These are phyloP conservation scores for Holotrichia oblita DNA, from an alignment of 1,140 invertebrate genomes.

Conservation along the genomic window DNA sequence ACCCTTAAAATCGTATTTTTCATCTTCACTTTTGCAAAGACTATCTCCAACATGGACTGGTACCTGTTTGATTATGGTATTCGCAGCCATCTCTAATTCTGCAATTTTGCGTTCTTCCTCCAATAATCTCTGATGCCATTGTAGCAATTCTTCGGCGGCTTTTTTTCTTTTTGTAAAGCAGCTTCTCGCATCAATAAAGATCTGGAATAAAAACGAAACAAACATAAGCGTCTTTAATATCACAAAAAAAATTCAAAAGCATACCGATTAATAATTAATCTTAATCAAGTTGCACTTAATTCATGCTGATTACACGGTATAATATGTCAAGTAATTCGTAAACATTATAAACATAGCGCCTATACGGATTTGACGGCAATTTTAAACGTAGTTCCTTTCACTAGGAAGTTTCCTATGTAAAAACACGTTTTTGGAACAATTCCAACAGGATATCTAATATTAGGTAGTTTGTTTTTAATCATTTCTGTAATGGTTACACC, in stretches of 20 bases:
- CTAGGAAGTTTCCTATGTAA: slow-evolving; percentile 55
- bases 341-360: slow-evolving; percentile 30
- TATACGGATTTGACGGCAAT: slow-evolving; percentile 53
- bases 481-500: slow-evolving; percentile 45
- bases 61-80: slow-evolving; percentile 53
- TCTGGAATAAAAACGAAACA: slow-evolving; percentile 43
- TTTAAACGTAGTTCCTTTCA: slow-evolving; percentile 54
- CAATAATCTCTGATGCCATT: slow-evolving; percentile 59
- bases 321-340: slow-evolving; percentile 9
- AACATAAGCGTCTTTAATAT: not conserved
- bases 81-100: slow-evolving; percentile 56
- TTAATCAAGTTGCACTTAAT: not conserved
- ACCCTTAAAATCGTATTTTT: slow-evolving; percentile 47
- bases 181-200: slow-evolving; percentile 58
- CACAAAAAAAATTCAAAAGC: not conserved
- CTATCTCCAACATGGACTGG: slow-evolving; percentile 42
- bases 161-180: slow-evolving; percentile 57
- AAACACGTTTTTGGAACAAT: slow-evolving; percentile 51
- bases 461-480: slow-evolving; percentile 54
- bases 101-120: slow-evolving; percentile 59
- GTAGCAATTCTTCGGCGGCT: slow-evolving; percentile 57
- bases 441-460: slow-evolving; percentile 61
- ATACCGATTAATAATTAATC: not conserved
- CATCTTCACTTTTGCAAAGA: slow-evolving; percentile 24
- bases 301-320: slow-evolving; percentile 16